Evolutionary conservation across 2,888 invertebrate species (phyloP).

Genomic region (Hemicrepidius hirtus): DNA sequence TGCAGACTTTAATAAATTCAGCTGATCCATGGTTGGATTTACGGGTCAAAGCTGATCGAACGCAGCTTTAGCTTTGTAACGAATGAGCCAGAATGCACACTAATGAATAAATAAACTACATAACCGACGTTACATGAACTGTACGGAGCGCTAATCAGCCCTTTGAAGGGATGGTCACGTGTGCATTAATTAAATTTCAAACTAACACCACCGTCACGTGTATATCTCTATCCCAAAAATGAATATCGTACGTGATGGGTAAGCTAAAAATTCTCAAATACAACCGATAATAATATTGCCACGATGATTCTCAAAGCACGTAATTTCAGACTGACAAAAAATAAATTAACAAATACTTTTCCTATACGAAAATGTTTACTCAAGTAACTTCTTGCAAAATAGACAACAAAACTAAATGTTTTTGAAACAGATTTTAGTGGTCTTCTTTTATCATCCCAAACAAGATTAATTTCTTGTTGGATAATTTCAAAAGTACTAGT

Average conservation of each 20-base stretch:
- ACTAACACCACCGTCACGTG: conserved; percentile 24
- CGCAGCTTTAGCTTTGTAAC: conserved; percentile 17
- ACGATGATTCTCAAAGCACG: background rate
- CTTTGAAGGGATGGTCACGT: conserved; percentile 31
- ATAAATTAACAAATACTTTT: conserved; percentile 5
- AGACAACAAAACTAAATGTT: too few relatives aligned
- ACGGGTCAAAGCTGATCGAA: conserved; percentile 10
- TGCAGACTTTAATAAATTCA: conserved; percentile 6
- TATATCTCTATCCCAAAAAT: conserved; percentile 4
- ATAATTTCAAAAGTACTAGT: conserved; percentile 7
- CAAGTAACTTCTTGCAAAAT: too few relatives aligned
- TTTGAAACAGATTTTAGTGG: too few relatives aligned
- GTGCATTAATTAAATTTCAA: conserved; percentile 34
- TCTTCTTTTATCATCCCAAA: background rate
- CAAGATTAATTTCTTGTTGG: conserved; percentile 11
- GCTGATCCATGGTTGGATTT: conserved; percentile 7
- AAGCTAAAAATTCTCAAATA: background rate
- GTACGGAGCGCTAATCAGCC: conserved; percentile 29
- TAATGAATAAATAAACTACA: conserved; percentile 29
- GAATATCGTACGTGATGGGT: background rate
- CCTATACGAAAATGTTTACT: too few relatives aligned
- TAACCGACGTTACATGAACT: conserved; percentile 8
- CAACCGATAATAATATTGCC: background rate
- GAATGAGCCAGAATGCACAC: conserved; percentile 24
- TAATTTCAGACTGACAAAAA: background rate